Percentiles rank a stretch among this genome's conserved stretches.
Evolutionary conservation across 1,140 invertebrate genomes (phyloP).

Genomic region (Drosophila kanapiae): DNA sequence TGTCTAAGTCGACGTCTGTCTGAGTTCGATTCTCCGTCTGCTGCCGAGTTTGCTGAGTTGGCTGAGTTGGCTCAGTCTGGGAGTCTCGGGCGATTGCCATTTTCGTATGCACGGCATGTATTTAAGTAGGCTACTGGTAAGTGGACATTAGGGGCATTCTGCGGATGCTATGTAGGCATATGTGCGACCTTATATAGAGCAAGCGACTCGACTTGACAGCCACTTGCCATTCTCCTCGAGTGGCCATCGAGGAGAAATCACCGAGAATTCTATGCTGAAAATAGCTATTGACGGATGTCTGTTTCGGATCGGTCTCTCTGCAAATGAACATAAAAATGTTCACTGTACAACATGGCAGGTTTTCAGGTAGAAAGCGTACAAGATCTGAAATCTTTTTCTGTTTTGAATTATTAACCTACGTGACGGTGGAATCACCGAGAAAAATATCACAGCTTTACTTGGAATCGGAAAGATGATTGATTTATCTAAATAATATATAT

Average conservation of each 20-base stretch:
- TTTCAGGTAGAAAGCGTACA: conserved; percentile 24
- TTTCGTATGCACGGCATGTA: conserved; percentile 75
- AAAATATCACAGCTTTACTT: background rate
- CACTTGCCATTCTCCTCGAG: conserved; percentile 60
- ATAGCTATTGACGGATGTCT: conserved; percentile 50
- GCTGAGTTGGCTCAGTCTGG: background rate
- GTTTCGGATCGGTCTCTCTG: conserved; percentile 18
- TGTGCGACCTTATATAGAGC: conserved; percentile 78
- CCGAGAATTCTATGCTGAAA: conserved; percentile 58
- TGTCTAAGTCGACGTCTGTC: conserved; percentile 13
- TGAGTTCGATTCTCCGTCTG: conserved; percentile 11
- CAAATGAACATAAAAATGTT: conserved; percentile 30
- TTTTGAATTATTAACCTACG: conserved; percentile 6
- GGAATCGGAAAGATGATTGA: background rate
- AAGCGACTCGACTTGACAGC: conserved; percentile 52
- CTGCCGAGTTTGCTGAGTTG: conserved; percentile 11
- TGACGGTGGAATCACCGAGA: background rate
- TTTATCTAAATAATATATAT: background rate
- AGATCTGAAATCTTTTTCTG: conserved; percentile 11
- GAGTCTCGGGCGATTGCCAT: conserved; percentile 38
- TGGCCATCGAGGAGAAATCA: conserved; percentile 59
- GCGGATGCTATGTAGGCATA: conserved; percentile 65
- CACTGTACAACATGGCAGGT: background rate
- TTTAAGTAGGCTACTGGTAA: conserved; percentile 74
- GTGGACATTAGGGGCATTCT: conserved; percentile 80